phyloP scores from a whole-genome alignment of 1,140 invertebrate genomes.

The Adelges cooleyi region DNA sequence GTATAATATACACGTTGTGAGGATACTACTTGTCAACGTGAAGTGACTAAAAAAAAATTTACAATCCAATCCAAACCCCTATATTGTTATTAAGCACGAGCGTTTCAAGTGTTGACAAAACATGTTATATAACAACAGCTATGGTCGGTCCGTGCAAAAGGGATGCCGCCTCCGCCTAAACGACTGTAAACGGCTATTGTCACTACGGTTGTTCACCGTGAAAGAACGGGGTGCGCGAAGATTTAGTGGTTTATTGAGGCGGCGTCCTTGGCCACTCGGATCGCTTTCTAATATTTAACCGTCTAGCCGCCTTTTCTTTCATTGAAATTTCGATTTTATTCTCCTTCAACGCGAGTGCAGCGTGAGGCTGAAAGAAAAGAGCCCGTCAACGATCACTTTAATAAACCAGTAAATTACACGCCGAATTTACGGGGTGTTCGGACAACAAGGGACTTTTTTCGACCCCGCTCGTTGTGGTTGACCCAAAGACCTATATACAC shows the following conservation, averaged over 20 bases:
- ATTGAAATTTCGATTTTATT: constrained; percentile 21
- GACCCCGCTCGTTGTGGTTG: background rate
- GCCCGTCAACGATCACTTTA: no score
- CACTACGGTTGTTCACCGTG: constrained; percentile 6
- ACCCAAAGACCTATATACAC: constrained; percentile 23
- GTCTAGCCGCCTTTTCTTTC: background rate
- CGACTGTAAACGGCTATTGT: background rate
- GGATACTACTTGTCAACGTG: constrained; percentile 18
- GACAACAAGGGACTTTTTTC: constrained; percentile 5
- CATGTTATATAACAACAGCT: background rate
- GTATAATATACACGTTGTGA: no score
- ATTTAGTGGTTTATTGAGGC: constrained; percentile 25
- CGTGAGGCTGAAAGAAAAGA: background rate
- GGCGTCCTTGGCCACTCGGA: constrained; percentile 11
- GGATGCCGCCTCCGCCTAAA: background rate
- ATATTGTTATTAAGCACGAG: no score
- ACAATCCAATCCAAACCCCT: background rate
- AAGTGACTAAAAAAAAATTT: background rate
- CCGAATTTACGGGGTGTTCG: background rate
- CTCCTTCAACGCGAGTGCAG: background rate
- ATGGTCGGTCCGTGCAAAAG: background rate
- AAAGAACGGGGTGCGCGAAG: background rate
- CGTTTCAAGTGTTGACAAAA: constrained; percentile 9
- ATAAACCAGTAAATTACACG: background rate
- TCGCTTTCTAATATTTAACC: constrained; percentile 11